Evolutionary conservation across 2,888 invertebrate species (phyloP).

Genomic region (Sinhomidia bicolor): DNA sequence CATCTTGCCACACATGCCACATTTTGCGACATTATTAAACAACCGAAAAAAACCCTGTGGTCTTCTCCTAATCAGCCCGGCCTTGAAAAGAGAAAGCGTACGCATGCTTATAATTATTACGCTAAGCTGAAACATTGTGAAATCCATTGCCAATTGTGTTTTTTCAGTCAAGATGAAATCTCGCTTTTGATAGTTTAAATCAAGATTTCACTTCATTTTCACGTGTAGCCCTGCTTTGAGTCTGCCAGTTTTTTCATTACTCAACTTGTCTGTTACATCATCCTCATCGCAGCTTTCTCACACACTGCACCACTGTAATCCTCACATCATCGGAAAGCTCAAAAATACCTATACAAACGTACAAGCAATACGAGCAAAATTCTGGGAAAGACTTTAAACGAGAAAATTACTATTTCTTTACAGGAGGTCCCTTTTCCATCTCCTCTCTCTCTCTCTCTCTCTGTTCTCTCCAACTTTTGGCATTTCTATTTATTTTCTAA

Average conservation of each 20-base stretch:
- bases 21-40: background rate
- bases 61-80: background rate
- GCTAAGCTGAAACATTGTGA: background rate
- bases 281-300: too few species aligned
- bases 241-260: background rate
- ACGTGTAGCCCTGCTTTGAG: background rate
- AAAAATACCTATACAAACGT: background rate
- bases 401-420: conserved; percentile 19
- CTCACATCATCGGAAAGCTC: background rate
- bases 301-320: background rate
- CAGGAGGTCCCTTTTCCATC: background rate
- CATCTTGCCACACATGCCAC: too few species aligned
- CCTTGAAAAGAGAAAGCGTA: conserved; percentile 3
- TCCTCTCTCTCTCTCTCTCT: background rate
- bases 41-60: background rate
- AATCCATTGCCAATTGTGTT: background rate
- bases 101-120: too few species aligned
- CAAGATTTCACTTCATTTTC: background rate
- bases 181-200: background rate
- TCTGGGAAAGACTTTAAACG: background rate
- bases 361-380: background rate
- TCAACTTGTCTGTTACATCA: background rate
- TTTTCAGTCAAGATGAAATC: background rate
- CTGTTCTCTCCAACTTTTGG: background rate
- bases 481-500: conserved; percentile 1